These are phyloP conservation scores for Xiphophorus birchmanni DNA, from an alignment of 2,797 vertebrate species.

Conservation along the genomic window DNA sequence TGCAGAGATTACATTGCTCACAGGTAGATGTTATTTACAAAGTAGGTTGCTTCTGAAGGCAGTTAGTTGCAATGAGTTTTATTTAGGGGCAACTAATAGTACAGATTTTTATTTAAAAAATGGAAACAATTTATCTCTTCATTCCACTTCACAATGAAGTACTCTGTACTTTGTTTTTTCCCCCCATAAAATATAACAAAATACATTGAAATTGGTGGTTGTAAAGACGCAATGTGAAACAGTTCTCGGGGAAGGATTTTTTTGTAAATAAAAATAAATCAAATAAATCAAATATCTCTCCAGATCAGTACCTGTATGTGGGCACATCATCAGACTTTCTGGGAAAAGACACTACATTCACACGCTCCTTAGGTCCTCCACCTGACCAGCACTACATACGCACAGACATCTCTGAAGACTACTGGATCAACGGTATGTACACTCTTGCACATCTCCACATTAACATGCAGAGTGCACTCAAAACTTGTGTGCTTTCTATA, in stretches of 20 bases:
- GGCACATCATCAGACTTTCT: conserved; percentile 98
- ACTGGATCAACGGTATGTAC: conserved; percentile 95
- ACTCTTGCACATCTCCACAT: conserved; percentile 31
- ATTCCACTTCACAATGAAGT: not conserved
- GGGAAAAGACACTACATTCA: conserved; percentile 95
- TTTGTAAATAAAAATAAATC: not conserved
- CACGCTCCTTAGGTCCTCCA: conserved; percentile 91
- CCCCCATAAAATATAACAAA: not conserved
- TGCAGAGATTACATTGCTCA: too few relatives aligned
- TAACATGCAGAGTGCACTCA: conserved; percentile 43
- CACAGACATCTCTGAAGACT: conserved; percentile 96
- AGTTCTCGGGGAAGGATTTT: not conserved
- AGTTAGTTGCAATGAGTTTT: not conserved
- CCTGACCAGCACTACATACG: conserved; percentile 95
- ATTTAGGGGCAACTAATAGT: not conserved
- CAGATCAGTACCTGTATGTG: conserved; percentile 94
- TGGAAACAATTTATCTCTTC: too few relatives aligned
- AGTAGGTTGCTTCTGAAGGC: not conserved
- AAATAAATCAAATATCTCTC: not conserved
- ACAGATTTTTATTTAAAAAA: not conserved
- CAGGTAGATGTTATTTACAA: not conserved
- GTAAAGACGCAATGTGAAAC: not conserved
- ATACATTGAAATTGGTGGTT: not conserved
- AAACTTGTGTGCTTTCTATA: conserved; percentile 49
- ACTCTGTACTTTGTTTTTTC: not conserved